phyloP scores from a whole-genome alignment of 2,797 vertebrate genomes.

The Hyperoplus lanceolatus region DNA sequence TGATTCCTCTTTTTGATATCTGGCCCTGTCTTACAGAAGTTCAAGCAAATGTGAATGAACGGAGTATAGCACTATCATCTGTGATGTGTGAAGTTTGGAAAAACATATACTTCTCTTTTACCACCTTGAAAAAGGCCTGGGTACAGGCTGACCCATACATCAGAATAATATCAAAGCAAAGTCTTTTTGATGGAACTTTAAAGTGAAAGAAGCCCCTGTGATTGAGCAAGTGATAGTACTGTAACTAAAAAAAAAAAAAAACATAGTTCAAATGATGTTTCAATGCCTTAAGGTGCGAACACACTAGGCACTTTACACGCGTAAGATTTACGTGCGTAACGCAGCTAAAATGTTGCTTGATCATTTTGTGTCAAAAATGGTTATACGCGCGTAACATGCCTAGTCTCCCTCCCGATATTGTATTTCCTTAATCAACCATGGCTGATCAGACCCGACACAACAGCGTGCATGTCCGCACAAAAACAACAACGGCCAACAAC shows the following conservation, averaged over 20 bases:
- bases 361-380: too few relatives aligned
- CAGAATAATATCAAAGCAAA: conserved; percentile 75
- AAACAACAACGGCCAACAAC: too few relatives aligned
- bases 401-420: too few relatives aligned
- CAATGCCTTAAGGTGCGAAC: too few relatives aligned
- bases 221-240: conserved; percentile 73
- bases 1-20: conserved; percentile 59
- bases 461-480: too few relatives aligned
- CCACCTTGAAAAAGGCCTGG: conserved; percentile 77
- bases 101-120: conserved; percentile 74
- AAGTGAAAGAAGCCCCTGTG: conserved; percentile 74
- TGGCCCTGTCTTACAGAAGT: conserved; percentile 62
- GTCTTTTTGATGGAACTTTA: conserved; percentile 79
- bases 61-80: conserved; percentile 55
- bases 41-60: conserved; percentile 72
- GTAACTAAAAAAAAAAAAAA: conserved; percentile 69
- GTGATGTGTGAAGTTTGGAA: conserved; percentile 75
- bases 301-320: too few relatives aligned
- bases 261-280: conserved; percentile 73
- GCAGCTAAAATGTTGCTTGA: too few relatives aligned
- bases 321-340: too few relatives aligned
- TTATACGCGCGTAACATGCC: too few relatives aligned
- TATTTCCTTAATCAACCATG: too few relatives aligned
- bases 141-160: conserved; percentile 74
- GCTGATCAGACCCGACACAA: too few relatives aligned